Conservation (phyloP, 2,888 invertebrate species). For the Oscheius sp. region DNA sequence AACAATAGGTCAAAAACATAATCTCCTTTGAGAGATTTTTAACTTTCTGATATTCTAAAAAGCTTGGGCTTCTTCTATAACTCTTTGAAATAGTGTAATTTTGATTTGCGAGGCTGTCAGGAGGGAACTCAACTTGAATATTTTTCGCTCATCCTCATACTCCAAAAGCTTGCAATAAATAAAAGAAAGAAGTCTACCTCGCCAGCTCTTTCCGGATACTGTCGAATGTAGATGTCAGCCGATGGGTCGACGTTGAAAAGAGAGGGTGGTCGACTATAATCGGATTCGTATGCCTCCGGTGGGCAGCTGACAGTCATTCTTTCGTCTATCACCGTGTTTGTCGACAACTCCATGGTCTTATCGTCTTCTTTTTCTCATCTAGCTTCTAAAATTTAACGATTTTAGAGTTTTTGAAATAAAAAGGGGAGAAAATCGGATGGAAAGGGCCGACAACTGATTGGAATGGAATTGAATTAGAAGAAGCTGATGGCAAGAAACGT, state of each 20-base stretch:
- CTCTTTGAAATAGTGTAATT: too few relatives aligned
- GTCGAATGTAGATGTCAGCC: conserved; percentile 1
- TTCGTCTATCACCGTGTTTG: conserved; percentile 4
- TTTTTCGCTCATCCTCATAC: too few relatives aligned
- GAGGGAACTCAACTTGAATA: too few relatives aligned
- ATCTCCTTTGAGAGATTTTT: too few relatives aligned
- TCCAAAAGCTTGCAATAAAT: too few relatives aligned
- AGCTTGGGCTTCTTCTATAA: too few relatives aligned
- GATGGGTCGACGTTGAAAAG: background rate
- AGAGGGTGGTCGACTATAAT: background rate
- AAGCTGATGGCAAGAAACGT: background rate
- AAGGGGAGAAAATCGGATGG: background rate
- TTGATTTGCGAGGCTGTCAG: too few relatives aligned
- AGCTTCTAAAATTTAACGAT: background rate
- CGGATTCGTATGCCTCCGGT: conserved; percentile 36
- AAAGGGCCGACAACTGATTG: background rate
- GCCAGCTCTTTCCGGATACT: conserved; percentile 46
- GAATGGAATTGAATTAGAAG: background rate
- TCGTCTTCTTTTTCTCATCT: background rate
- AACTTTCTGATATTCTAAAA: too few relatives aligned
- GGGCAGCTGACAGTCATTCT: conserved; percentile 49
- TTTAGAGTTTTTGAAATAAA: background rate
- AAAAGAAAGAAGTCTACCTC: conserved; percentile 32
- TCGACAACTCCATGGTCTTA: conserved; percentile 3
- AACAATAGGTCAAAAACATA: too few relatives aligned